Base-by-base conservation (phyloP, 1,140 invertebrate species). In the Brachionus manjavacas region DNA sequence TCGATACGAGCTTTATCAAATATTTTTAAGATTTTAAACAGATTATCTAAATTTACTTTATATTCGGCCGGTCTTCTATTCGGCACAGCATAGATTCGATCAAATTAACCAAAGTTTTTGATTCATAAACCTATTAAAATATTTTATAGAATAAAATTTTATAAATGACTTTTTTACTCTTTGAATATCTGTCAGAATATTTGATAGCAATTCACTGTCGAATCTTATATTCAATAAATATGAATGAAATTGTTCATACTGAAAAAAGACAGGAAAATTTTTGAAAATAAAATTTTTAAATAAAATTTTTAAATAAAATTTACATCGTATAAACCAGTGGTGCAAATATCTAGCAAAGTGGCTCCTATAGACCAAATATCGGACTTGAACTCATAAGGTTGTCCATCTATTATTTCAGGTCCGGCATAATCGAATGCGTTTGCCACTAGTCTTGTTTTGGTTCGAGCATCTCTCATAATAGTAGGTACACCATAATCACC, bases 351-450 rank as follows among this genome's bases (percentile, higher is more conserved):
- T 16, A 81, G 52, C 9, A 81, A 12, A 28, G 60, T 68, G 35
- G 79, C 23, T 25, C 49, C 79, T 11, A 81, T 8, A 39, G 79
- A 55, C 79, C 79, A 81, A 60, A 81, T 41, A 23, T 81, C 79
- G 12, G 79, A 81, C 23, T 60, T 68, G 7, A 60, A 60, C 16
- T 41, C 28, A 31, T 35, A 81, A 16, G 79, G 28, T 3, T 81
- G 49, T 25, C 52, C 52, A 68, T 81, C 79, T 11, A 81, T 64
- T 12, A 81, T 81, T 68, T 81, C 79, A 2, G 79, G 79, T 43
- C 31, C 79, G 4, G 79, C 60, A 43, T 81, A 81, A 68, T 81
- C 52, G 25, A 81, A 81, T 23, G 79, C 49, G 41, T 68, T 68
- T 20, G n/a, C 14, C 4, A 39, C 39, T 43, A 60, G 23, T 64